Percentiles rank a stretch among this genome's conserved stretches.
Conservation (phyloP, 2,113 vertebrate genomes). For the Myrmecophaga tridactyla region DNA sequence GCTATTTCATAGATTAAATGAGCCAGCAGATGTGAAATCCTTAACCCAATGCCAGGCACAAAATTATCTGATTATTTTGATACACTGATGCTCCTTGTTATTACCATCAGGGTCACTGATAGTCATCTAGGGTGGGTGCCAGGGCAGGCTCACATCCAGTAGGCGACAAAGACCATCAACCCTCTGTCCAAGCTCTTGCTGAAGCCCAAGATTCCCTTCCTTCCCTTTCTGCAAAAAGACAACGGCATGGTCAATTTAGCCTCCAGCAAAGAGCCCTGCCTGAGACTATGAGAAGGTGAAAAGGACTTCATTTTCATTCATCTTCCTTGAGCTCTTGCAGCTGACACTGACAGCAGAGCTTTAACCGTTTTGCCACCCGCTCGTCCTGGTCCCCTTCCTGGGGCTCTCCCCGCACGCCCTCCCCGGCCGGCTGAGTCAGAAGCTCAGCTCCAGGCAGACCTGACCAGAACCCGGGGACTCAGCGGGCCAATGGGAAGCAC, state of each 20-base stretch:
- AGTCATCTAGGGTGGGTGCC: no score
- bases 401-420: neutral
- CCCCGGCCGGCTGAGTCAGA: neutral
- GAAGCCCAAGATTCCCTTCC: no score
- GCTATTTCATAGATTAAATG: no score
- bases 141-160: no score
- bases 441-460: neutral
- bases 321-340: slow-evolving; percentile 46
- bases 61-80: no score
- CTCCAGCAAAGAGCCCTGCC: slow-evolving; percentile 1
- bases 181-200: no score
- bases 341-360: slow-evolving; percentile 49
- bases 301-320: slow-evolving; percentile 67
- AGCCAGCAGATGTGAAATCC: no score
- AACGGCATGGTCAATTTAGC: neutral
- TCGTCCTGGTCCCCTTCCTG: slow-evolving; percentile 57
- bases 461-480: neutral
- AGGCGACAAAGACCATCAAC: no score
- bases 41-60: no score
- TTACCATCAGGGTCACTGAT: no score
- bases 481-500: neutral
- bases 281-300: neutral
- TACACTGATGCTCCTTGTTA: no score
- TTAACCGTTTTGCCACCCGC: slow-evolving; percentile 55
- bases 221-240: slow-evolving; percentile 9